These are phyloP conservation scores for Phenganax subtilis DNA, from an alignment of 92 coral and sea anemone genomes.

Conservation along the genomic window DNA sequence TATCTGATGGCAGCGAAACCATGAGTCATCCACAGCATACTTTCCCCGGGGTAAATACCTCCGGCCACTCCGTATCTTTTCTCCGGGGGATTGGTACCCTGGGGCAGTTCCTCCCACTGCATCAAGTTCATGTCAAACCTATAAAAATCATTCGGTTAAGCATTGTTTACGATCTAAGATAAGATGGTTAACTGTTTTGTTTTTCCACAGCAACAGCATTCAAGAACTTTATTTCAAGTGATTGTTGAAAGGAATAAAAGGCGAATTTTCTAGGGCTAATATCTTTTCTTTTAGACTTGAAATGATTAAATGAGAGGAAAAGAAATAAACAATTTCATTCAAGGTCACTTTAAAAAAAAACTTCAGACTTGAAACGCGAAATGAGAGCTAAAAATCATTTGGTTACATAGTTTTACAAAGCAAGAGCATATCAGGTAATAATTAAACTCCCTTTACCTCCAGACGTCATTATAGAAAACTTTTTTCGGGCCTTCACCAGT, in stretches of 20 bases:
- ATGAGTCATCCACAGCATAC: slow-evolving; percentile 76
- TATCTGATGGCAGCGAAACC: slow-evolving; percentile 72
- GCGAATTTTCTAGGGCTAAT: too few relatives aligned
- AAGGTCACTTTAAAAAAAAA: too few relatives aligned
- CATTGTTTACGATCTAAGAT: not conserved
- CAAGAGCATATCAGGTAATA: too few relatives aligned
- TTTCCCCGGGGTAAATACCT: slow-evolving; percentile 61
- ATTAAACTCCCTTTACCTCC: slow-evolving; percentile 4
- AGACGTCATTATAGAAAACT: slow-evolving; percentile 64
- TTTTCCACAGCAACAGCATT: too few relatives aligned
- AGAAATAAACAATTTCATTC: too few relatives aligned
- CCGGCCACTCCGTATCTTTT: slow-evolving; percentile 84
- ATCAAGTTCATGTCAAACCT: slow-evolving; percentile 45
- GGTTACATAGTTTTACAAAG: too few relatives aligned
- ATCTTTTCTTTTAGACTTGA: too few relatives aligned
- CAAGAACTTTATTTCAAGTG: too few relatives aligned
- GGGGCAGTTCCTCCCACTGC: slow-evolving; percentile 61
- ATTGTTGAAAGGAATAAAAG: too few relatives aligned
- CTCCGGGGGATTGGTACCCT: slow-evolving; percentile 66
- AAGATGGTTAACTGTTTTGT: not conserved
- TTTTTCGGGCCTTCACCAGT: slow-evolving; percentile 70
- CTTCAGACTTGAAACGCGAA: too few relatives aligned
- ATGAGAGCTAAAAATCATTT: too few relatives aligned
- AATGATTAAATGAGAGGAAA: too few relatives aligned
- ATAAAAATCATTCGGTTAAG: not conserved